A percentile compares a stretch with the other conserved stretches of the same genome.
phyloP scores from a whole-genome alignment of 2,113 vertebrate species.

The Arenaria interpres region DNA sequence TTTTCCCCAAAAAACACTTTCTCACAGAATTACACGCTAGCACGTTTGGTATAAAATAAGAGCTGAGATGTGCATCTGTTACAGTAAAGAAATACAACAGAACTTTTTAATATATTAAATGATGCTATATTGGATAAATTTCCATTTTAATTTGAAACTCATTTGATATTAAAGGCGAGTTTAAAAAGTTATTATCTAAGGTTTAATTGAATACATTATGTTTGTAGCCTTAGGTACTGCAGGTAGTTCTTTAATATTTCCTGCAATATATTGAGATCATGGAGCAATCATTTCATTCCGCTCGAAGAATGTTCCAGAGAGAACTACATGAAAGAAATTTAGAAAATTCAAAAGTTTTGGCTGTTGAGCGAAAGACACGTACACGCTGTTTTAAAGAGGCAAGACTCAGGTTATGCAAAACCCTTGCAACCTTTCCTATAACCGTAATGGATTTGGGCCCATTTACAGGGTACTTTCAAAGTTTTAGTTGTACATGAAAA shows the following conservation, averaged over 20 bases:
- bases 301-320: not conserved
- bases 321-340: not conserved
- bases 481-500: not conserved
- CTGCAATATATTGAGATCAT: not conserved
- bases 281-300: not conserved
- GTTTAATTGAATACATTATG: constrained; percentile 40
- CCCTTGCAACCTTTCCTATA: not conserved
- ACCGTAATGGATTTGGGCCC: not conserved
- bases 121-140: not conserved
- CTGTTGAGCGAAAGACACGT: not conserved
- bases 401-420: not conserved
- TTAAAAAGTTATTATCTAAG: constrained; percentile 45
- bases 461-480: not conserved
- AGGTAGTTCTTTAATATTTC: constrained; percentile 33
- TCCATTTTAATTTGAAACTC: constrained; percentile 42
- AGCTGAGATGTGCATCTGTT: not conserved
- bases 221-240: constrained; percentile 42
- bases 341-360: not conserved
- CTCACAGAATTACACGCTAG: not conserved
- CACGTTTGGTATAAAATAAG: not conserved
- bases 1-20: not conserved
- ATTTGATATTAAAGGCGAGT: constrained; percentile 20
- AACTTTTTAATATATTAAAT: constrained; percentile 23
- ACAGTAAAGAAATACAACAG: not conserved
- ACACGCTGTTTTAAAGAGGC: not conserved